Evolutionary conservation across 2,797 vertebrate species (phyloP), one percentile per base, ranked within the genome.

Genomic region (Enteromius treurensis): DNA sequence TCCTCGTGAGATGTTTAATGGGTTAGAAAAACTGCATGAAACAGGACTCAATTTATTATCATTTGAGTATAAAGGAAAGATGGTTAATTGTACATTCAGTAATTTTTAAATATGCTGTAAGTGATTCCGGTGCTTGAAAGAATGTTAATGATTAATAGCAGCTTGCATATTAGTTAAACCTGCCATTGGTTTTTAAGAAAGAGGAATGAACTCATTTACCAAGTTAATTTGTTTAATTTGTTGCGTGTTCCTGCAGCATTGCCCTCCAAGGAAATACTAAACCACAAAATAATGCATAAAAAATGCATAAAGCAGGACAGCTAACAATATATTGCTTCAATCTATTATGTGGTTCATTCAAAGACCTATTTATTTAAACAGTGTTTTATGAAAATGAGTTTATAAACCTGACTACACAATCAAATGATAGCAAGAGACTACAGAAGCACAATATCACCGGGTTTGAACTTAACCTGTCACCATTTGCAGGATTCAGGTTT

Each of bases 1-100:
- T 83, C 86, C 40, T 42, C 53, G n/a, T 80, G 62, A 83, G 37
- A 58, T 60, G 67, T 45, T 69, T 37, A 78, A 78, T 83, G 65
- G 51, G 37, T 70, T 70, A 58, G n/a, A 45, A 77, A 77, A 76
- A 58, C 45, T 10, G 10, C 71, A 67, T 64, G 6, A 32, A 65
- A 76, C 34, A 67, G 62, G 45, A 55, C 34, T 29, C 47, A 42
- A 67, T 81, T 70, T 49, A 77, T 76, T 70, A 79, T 23, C 42
- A 64, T 62, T 65, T 67, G 4, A 79, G 53, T 67, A 64, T n/a
- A 26, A 73, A 65, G 23, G 32, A 78, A 67, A 77, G 15, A 60
- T 64, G 5, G n/a, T 26, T 78, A 67, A 79, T 58, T 51, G 53
- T 45, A 83, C 10, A 51, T 73, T 32, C 34, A 29, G 17, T 71